Base-by-base conservation (phyloP, 2,888 invertebrate genomes). In the Apamea monoglypha region DNA sequence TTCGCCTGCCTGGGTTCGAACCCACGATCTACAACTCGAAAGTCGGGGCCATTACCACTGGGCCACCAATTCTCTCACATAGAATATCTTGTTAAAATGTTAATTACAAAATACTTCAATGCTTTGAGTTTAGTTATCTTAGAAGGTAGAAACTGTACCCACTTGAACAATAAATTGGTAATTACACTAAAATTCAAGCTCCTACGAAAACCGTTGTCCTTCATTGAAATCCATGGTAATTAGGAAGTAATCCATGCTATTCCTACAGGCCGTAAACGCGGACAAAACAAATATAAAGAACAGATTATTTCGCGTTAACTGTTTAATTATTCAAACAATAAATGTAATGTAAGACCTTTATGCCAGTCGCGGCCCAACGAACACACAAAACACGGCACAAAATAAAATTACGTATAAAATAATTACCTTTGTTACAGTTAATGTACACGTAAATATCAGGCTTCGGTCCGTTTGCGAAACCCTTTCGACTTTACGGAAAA, bases 271-370 rank as follows among this genome's bases (percentile, higher is more conserved):
- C 50, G 18, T 81, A 67, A 74, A 78, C 14, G 64, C 50, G 59
- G 16, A 82, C 69, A 74, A 78, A 74, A 77, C 82, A 69, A 82
- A 88, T 78, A 86, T 71, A 89, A 89, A 88, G 80, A 83, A 82
- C 77, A 75, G 74, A 82, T 83, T 89, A 81, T 81, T 81, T 72
- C 73, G 68, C 76, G 64, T 83, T 84, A 74, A 84, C 78, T 79
- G 88, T 84, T 86, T 80, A 82, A 82, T 89, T 88, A 88, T 88
- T 86, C 74, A 83, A 89, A 79, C 79, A 86, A 86, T 86, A 81
- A 84, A 78, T 72, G 75, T 80, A 84, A 83, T 85, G 47, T 75
- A 74, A 76, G 80, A 74, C 74, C 79, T 89, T 87, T 77, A 80
- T 67, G 67, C 70, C 56, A 56, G 16, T 63, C 50, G 78, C 79